Conservation (phyloP, 2,888 invertebrate species). For the Formica aserva region DNA sequence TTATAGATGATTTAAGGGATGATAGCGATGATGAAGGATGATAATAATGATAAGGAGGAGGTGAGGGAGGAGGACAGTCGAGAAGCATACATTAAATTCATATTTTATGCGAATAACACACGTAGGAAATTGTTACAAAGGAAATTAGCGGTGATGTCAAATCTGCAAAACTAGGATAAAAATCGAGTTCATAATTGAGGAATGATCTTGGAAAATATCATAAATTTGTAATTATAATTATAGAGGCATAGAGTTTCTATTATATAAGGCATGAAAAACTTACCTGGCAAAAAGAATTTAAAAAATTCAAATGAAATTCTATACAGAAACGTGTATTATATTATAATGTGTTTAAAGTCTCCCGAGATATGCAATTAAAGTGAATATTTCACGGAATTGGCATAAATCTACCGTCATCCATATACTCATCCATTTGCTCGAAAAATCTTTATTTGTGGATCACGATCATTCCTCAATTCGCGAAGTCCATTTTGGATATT, state of each 20-base stretch:
- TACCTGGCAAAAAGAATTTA: not conserved
- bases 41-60: constrained; percentile 36
- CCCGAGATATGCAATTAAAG: not conserved
- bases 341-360: constrained; percentile 3
- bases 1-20: constrained; percentile 6
- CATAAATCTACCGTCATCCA: not conserved
- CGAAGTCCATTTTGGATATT: not conserved
- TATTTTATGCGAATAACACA: constrained; percentile 28
- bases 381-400: not conserved
- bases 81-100: constrained; percentile 22
- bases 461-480: constrained; percentile 36
- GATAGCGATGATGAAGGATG: not conserved
- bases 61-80: constrained; percentile 45
- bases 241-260: not conserved
- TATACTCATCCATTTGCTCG: not conserved
- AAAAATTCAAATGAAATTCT: not conserved
- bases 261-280: not conserved
- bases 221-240: constrained; percentile 5
- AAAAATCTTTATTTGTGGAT: not conserved
- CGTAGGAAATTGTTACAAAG: constrained; percentile 1
- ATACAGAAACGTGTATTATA: not conserved
- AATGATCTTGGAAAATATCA: constrained; percentile 13
- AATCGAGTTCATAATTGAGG: constrained; percentile 22
- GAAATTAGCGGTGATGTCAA: constrained; percentile 12
- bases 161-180: constrained; percentile 27